phyloP scores from a whole-genome alignment of 2,888 invertebrate species.

The Crocallis elinguaria region DNA sequence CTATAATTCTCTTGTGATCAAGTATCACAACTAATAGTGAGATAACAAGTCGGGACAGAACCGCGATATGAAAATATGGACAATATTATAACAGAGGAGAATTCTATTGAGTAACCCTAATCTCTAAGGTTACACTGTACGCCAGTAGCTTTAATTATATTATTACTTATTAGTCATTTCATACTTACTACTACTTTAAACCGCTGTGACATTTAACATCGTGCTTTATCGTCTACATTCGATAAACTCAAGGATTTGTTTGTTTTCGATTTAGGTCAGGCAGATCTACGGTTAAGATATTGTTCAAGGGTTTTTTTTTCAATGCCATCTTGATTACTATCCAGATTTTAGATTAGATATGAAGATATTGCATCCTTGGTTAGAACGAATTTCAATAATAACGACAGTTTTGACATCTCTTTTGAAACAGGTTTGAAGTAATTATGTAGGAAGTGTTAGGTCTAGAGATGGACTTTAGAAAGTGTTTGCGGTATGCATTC shows the following conservation, averaged over 20 bases:
- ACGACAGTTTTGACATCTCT: too few relatives aligned
- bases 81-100: too few relatives aligned
- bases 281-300: conserved; percentile 67
- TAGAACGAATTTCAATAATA: too few relatives aligned
- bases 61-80: too few relatives aligned
- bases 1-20: too few relatives aligned
- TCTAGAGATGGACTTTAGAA: too few relatives aligned
- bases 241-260: conserved; percentile 77
- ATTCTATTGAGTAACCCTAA: conserved; percentile 17
- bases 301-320: conserved; percentile 66
- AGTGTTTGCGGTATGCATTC: too few relatives aligned
- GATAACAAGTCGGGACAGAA: too few relatives aligned
- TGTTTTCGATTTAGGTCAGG: conserved; percentile 71
- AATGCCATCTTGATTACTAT: conserved; percentile 48
- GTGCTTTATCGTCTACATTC: conserved; percentile 55
- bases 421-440: too few relatives aligned
- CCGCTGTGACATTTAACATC: conserved; percentile 34
- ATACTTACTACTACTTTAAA: conserved; percentile 15
- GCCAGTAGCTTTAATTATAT: conserved; percentile 17
- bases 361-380: not conserved
- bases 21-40: too few relatives aligned
- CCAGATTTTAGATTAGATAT: conserved; percentile 12
- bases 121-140: conserved; percentile 34
- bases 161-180: conserved; percentile 35
- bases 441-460: too few relatives aligned